phyloP scores from a whole-genome alignment of 2,888 invertebrate genomes.

The Bellardia pandia region DNA sequence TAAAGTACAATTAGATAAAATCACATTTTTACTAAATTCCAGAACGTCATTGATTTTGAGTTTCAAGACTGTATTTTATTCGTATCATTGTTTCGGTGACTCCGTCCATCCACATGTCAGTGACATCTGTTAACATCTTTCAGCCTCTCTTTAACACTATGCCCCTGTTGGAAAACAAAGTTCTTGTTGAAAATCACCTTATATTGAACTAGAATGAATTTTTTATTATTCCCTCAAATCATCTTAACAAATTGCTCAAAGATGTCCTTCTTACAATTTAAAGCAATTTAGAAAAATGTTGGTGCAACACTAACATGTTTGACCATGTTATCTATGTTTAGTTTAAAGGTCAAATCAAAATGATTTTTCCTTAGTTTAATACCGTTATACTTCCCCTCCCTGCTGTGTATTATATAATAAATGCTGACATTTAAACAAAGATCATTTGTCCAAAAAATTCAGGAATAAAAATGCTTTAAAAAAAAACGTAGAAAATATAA shows the following conservation, averaged over 20 bases:
- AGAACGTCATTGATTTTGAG: too few species aligned
- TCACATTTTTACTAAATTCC: too few species aligned
- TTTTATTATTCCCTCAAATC: too few species aligned
- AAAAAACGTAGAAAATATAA: constrained; percentile 35
- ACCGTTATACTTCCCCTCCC: constrained; percentile 6
- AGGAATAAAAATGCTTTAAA: neutral
- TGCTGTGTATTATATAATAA: constrained; percentile 26
- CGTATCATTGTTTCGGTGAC: too few species aligned
- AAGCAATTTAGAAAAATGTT: neutral
- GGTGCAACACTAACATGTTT: neutral
- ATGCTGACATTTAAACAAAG: constrained; percentile 59
- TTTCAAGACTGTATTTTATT: too few species aligned
- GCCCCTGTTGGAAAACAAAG: too few species aligned
- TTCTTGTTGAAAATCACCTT: too few species aligned
- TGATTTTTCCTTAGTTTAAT: neutral
- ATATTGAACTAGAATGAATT: too few species aligned
- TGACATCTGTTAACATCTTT: too few species aligned
- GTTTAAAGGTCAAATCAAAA: constrained; percentile 50
- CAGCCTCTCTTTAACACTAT: too few species aligned
- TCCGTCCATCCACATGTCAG: too few species aligned
- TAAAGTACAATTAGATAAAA: too few species aligned
- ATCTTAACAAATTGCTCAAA: neutral
- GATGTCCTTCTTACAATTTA: neutral
- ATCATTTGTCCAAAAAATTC: constrained; percentile 62
- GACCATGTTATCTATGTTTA: neutral